Evolutionary conservation across 2,888 invertebrate genomes (phyloP), one percentile per base, ranked within the genome.

Genomic region (Elegia similella): DNA sequence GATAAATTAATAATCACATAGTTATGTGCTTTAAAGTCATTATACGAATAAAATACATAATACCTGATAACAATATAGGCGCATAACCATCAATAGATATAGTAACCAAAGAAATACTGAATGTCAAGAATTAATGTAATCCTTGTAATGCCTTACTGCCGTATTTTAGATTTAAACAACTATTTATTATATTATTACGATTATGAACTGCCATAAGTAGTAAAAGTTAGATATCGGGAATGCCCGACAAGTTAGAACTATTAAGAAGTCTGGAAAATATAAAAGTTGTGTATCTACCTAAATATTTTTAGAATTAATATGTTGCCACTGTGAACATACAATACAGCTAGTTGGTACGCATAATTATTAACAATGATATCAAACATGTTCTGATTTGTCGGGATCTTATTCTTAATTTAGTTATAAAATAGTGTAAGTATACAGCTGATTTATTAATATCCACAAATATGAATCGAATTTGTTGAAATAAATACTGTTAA

Each of bases 191-290:
- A 77, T 62, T 69, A 59, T 79, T 77, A 72, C 68, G 56, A 76
- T 75, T 79, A 73, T 67, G 73, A 85, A 85, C 80, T 88, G 88
- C 88, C 88, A 88, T 89, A 88, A 86, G 86, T 86, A 82, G 72
- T 70, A 75, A 82, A 69, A 69, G 57, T 65, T 72, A 60, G 53
- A 52, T 60, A 61, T 54, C 30, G 7, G 34, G 12, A 59, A 58
- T 44, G 17, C 56, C 56, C 56, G 42, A 48, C 12, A 44, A 46
- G 3, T 52, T 55, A 55, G 55, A 13, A 23, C 23, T 23, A 23
- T 23, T 23, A 23, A 3, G 23, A 23, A 23, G 23, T 3, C n/a
- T n/a, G n/a, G n/a, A n/a, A n/a, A n/a, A n/a, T n/a, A n/a, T n/a
- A n/a, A n/a, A n/a, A n/a, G n/a, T n/a, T n/a, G n/a, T n/a, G n/a